Conservation (phyloP, 2,113 vertebrate species). For the Halichoerus grypus region DNA sequence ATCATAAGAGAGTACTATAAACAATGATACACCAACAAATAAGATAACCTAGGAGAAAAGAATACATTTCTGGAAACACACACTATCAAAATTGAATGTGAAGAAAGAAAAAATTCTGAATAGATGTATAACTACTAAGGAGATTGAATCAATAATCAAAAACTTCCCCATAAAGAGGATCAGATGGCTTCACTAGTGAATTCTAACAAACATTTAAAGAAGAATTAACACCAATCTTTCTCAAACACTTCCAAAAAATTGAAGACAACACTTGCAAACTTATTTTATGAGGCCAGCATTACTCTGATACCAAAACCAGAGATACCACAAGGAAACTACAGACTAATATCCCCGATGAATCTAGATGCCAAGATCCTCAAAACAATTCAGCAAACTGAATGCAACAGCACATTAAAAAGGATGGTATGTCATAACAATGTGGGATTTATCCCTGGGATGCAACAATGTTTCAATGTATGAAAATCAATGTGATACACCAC, state of each 20-base stretch:
- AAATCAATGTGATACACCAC: neutral
- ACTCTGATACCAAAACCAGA: neutral
- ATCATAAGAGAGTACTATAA: neutral
- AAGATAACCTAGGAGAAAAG: neutral
- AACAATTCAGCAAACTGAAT: neutral
- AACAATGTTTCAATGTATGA: neutral
- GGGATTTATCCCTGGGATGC: neutral
- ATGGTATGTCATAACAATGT: neutral
- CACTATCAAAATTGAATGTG: neutral
- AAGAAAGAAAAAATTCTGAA: conserved; percentile 25
- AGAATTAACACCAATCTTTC: neutral
- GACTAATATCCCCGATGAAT: neutral
- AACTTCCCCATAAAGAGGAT: neutral
- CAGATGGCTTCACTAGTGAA: neutral
- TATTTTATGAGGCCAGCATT: neutral
- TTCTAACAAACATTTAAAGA: neutral
- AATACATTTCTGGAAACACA: neutral
- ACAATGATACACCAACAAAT: neutral
- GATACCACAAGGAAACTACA: neutral
- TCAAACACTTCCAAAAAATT: neutral
- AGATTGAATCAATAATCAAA: neutral
- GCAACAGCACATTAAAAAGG: neutral
- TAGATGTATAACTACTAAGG: neutral
- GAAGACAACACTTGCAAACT: neutral
- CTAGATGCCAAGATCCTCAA: neutral